Conservation (phyloP, 2,797 vertebrate species). For the Pteropus rufus region DNA sequence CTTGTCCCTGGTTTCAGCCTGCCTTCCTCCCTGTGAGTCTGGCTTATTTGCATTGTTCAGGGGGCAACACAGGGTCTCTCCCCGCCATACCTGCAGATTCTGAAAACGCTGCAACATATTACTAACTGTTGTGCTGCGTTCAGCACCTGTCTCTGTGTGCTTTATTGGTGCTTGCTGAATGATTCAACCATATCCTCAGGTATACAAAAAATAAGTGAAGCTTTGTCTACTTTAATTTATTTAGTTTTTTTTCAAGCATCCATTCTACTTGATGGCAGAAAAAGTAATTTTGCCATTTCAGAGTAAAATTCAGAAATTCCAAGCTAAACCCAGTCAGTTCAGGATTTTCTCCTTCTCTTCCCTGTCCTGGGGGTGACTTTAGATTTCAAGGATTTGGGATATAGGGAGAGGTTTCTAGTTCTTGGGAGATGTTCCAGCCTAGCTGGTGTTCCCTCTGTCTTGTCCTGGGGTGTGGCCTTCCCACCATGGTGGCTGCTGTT, state of each 20-base stretch:
- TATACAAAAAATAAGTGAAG: not conserved
- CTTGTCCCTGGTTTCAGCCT: not conserved
- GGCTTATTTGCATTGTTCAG: not conserved
- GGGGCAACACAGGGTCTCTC: not conserved
- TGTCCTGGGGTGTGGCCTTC: not conserved
- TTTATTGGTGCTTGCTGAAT: not conserved
- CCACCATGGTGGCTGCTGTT: not conserved
- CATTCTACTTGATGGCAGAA: not conserved
- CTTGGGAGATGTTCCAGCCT: not conserved
- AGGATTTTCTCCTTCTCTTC: not conserved
- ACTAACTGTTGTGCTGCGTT: rapidly evolving
- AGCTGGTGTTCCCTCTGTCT: not conserved
- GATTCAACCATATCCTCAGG: not conserved
- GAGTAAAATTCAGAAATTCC: not conserved
- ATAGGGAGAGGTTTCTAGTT: not conserved
- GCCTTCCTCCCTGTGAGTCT: not conserved
- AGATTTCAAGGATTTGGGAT: not conserved
- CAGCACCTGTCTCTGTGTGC: rapidly evolving
- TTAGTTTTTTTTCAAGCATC: not conserved
- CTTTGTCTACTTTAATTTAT: not conserved
- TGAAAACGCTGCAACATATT: rapidly evolving
- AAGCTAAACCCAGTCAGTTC: not conserved
- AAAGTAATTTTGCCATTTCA: not conserved
- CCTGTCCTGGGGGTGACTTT: not conserved
- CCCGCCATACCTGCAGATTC: too few species aligned